phyloP scores from a whole-genome alignment of 2,888 invertebrate genomes.

The Scotopteryx bipunctaria region DNA sequence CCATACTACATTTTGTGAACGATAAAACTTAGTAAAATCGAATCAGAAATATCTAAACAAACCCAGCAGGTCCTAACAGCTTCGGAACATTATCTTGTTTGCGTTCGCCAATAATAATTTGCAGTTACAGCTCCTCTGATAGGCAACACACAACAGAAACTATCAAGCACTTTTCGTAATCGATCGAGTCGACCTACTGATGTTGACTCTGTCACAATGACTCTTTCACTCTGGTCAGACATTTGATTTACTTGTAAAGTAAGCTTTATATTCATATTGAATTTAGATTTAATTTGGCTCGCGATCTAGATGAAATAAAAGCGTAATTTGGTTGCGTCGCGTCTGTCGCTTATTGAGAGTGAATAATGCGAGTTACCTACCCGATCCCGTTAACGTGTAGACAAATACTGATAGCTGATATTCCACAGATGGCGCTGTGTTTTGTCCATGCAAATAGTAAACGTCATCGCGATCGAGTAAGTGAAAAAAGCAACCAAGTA shows the following conservation, averaged over 20 bases:
- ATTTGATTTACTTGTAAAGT: background rate
- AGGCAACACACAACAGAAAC: conserved; percentile 43
- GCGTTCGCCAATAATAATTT: conserved; percentile 35
- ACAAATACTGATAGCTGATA: too few species aligned
- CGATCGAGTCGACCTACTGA: conserved; percentile 43
- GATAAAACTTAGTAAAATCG: background rate
- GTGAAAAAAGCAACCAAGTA: too few species aligned
- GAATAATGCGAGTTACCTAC: too few species aligned
- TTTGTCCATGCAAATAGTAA: too few species aligned
- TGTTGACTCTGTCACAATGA: too few species aligned
- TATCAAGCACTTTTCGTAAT: conserved; percentile 55
- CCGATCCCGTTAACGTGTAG: too few species aligned
- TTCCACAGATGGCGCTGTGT: too few species aligned
- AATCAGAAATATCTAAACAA: conserved; percentile 6
- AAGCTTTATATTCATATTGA: conserved; percentile 1
- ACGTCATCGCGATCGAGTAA: too few species aligned
- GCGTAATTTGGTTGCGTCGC: background rate
- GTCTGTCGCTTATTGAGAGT: too few species aligned
- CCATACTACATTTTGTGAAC: too few species aligned
- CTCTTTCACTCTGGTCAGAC: conserved; percentile 38
- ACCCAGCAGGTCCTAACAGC: conserved; percentile 4
- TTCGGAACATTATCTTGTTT: conserved; percentile 23
- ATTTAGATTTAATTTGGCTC: conserved; percentile 1
- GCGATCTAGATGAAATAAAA: background rate
- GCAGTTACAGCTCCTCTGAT: conserved; percentile 42